Base-by-base conservation (phyloP, 2,888 invertebrate species). In the Camponotus fellah region DNA sequence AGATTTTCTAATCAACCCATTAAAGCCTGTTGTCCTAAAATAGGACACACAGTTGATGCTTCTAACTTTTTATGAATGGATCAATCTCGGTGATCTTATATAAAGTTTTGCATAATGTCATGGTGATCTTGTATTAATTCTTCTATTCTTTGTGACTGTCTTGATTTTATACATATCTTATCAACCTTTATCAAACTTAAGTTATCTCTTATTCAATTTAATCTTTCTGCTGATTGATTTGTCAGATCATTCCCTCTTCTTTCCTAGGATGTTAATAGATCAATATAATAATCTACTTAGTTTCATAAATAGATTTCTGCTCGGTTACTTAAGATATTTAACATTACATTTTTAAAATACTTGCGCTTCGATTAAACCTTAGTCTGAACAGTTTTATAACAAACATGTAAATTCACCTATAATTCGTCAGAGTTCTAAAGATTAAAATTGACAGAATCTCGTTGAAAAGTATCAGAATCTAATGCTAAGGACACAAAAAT, bases 181-280 rank as follows among this genome's bases (percentile, higher is more conserved):
- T 64, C 34, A 53, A 10, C 17, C 49, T 49, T 40, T 64, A 37
- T n/a, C 43, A 40, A 21, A 14, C 17, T 62, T 10, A 65, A 65
- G 46, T 46, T 76, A 77, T 56, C 14, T 3, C 17, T 37, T 76
- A 53, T 40, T 68, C n/a, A 43, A 68, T 12, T 40, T n/a, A 53
- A 56, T 75, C 14, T 56, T 40, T 53, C 37, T 64, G 12, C 65
- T 26, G 34, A 49, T 65, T 53, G 17, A 65, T 49, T 53, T 53
- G 32, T 40, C 21, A 49, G 6, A 75, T 34, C 34, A 21, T 46
- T 53, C 8, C 1, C 9, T 26, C 2, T 14, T 26, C 9, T 10
- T 37, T 37, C 17, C 12, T n/a, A n/a, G 40, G 53, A 77, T 66
- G 68, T 77, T 77, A 77, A 80, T 80, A 80, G 71, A 80, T 71